Percentiles rank a stretch among this genome's conserved stretches.
phyloP scores from a whole-genome alignment of 2,113 vertebrate genomes.

The Glareola pratincola region DNA sequence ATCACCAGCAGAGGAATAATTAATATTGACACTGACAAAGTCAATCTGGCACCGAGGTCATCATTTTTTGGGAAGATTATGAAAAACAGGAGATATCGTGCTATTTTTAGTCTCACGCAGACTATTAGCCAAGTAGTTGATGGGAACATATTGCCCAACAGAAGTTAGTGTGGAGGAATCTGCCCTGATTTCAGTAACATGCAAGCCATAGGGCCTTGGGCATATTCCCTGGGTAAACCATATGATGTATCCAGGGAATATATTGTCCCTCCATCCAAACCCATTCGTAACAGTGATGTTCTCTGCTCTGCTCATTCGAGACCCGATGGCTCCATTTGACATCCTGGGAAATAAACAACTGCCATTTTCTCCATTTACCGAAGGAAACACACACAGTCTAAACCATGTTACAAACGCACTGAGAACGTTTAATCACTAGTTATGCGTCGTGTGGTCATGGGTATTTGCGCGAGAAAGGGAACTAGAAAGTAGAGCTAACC shows the following conservation, averaged over 20 bases:
- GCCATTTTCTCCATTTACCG: neutral
- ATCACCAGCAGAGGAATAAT: neutral
- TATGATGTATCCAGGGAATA: neutral
- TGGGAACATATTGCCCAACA: neutral
- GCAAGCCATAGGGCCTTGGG: neutral
- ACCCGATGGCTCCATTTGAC: neutral
- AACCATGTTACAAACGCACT: neutral
- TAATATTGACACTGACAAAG: constrained; percentile 24
- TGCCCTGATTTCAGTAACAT: neutral
- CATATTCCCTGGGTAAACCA: neutral
- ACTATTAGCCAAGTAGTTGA: neutral
- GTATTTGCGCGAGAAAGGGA: constrained; percentile 32
- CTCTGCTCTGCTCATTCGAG: neutral
- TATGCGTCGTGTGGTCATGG: neutral
- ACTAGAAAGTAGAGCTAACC: constrained; percentile 61
- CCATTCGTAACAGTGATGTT: neutral
- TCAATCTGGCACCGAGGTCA: neutral
- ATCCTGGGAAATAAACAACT: neutral
- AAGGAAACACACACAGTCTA: neutral
- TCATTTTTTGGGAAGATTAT: neutral
- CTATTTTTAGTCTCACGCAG: neutral
- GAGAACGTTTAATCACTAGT: constrained; percentile 30
- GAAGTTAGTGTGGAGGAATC: neutral
- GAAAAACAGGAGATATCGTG: neutral
- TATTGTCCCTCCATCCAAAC: neutral